Conservation (phyloP, 37 sponge, comb jelly and placozoan genomes). For the Beroe forskalii region DNA sequence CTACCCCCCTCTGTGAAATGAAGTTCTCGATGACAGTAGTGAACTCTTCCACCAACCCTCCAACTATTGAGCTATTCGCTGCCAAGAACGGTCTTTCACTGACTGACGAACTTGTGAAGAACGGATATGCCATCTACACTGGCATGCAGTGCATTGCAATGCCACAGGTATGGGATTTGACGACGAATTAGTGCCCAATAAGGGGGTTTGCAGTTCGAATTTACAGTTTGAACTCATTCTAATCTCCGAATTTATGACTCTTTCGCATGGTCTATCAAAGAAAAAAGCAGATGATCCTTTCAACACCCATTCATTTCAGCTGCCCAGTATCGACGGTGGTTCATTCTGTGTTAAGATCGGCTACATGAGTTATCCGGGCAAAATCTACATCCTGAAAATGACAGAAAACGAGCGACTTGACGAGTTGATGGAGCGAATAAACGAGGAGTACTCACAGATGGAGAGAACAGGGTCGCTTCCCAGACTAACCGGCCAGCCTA, state of each 20-base stretch:
- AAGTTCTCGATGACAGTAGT: neutral
- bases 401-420: neutral
- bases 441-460: neutral
- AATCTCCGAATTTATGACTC: too few relatives aligned
- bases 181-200: too few relatives aligned
- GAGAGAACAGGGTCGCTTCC: neutral
- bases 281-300: too few relatives aligned
- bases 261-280: too few relatives aligned
- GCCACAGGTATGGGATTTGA: constrained; percentile 12
- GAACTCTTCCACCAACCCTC: neutral
- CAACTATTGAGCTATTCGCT: neutral
- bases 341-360: neutral
- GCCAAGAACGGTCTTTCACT: neutral
- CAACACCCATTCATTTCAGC: neutral
- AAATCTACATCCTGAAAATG: neutral
- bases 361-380: neutral
- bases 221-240: too few relatives aligned
- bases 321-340: neutral
- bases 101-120: neutral
- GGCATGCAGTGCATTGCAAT: neutral
- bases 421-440: neutral
- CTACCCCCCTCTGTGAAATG: too few relatives aligned
- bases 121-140: neutral
- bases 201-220: too few relatives aligned
- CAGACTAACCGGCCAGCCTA: neutral